Conservation (phyloP, 2,888 invertebrate species). For the Erebia palarica region DNA sequence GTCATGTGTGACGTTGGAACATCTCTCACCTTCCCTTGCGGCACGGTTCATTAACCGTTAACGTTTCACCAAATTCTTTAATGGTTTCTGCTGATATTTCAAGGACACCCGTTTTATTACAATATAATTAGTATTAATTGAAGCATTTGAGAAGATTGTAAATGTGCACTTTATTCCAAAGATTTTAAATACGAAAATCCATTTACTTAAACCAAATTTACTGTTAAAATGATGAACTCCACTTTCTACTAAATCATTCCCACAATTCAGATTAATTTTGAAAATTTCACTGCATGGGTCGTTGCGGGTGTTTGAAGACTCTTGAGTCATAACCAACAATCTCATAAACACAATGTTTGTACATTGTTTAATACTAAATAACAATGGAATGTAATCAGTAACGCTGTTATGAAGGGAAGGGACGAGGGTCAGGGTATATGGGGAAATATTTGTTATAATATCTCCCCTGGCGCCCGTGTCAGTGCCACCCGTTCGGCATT, state of each 20-base stretch:
- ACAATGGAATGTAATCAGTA: constrained; percentile 75
- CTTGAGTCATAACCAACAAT: constrained; percentile 6
- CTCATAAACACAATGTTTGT: constrained; percentile 55
- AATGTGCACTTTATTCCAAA: no score
- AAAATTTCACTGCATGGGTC: neutral
- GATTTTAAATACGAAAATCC: no score
- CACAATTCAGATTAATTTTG: neutral
- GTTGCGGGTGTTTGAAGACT: neutral
- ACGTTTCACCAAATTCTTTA: neutral
- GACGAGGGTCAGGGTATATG: constrained; percentile 62
- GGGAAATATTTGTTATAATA: constrained; percentile 58
- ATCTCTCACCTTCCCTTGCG: constrained; percentile 10
- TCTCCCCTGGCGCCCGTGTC: constrained; percentile 49
- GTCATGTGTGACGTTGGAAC: constrained; percentile 13
- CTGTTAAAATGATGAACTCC: no score
- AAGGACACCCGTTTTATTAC: neutral
- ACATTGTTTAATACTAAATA: constrained; percentile 66
- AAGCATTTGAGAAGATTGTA: no score
- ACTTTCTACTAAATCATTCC: neutral
- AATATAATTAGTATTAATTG: no score
- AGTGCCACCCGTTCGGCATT: constrained; percentile 55
- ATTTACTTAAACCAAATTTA: no score
- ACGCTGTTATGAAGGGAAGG: constrained; percentile 61
- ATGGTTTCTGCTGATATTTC: neutral
- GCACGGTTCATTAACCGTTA: neutral